Base-by-base conservation (phyloP, 2,113 vertebrate species). In the Bufo bufo region DNA sequence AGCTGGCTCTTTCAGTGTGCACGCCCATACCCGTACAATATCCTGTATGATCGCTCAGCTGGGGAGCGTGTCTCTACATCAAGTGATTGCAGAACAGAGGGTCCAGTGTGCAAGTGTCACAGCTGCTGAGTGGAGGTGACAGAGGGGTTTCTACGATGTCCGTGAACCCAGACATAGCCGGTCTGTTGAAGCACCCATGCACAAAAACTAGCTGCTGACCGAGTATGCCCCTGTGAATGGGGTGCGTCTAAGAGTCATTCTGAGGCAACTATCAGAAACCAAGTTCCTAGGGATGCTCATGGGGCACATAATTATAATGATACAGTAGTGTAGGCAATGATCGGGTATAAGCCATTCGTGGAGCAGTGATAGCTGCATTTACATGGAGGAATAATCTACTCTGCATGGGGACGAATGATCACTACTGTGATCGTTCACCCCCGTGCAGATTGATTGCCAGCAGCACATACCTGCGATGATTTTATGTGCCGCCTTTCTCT, bases 121-220 rank as follows among this genome's bases (percentile, higher is more conserved):
- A 69, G 81, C 81, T 81, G 79, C 79, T 1, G 79, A 45, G 6
- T 69, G 47, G 81, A 66, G 61, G 61, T 61, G 81, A 69, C 56
- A 1, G 20, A 54, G 75, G 75, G 49, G 11, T n/a, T 58, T 65
- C 17, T 82, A 33, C 65, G 59, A 82, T 82, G 79, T 63, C 58
- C 12, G 56, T 43, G 56, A 63, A 4, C 43, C 58, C 58, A 82
- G 33, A 82, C 58, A 82, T 58, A 63, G 49, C 19, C 45, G 3
- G 59, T 47, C 80, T 63, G 16, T 81, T 80, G n/a, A 45, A 75
- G 72, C 17, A 16, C 43, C 45, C 16, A 47, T 47, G 47, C 1
- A 17, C 12, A 45, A 16, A 45, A 47, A 47, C 0, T 0, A 72
- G 12, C 66, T 12, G n/a, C 5, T 13, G 23, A 33, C 66, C 0